Evolutionary conservation across 2,888 invertebrate genomes (phyloP).

Genomic region (Eucera pruinosa): DNA sequence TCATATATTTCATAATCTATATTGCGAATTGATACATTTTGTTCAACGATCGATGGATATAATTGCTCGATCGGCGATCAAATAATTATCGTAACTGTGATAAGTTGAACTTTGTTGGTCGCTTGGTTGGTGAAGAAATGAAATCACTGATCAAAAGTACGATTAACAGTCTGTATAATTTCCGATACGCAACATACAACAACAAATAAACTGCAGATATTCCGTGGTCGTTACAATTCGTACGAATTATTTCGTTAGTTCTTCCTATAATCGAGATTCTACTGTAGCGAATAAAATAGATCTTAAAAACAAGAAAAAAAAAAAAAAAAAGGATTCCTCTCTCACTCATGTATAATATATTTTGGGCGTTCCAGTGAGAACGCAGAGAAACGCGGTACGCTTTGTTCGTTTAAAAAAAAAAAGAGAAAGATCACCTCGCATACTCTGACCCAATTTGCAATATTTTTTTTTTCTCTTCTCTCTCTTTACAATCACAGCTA

Average conservation of each 20-base stretch:
- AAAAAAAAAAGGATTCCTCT: not conserved
- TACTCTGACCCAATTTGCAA: conserved; percentile 36
- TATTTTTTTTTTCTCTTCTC: too few species aligned
- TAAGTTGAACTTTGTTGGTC: not conserved
- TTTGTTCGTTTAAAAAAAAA: conserved; percentile 35
- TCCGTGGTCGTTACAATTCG: conserved; percentile 26
- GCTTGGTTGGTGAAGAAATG: conserved; percentile 26
- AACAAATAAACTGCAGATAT: conserved; percentile 31
- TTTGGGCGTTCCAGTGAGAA: conserved; percentile 18
- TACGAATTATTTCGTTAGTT: conserved; percentile 7
- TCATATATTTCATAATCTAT: not conserved
- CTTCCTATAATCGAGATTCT: conserved; percentile 47
- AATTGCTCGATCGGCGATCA: too few species aligned
- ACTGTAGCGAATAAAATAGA: conserved; percentile 37
- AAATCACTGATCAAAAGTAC: conserved; percentile 19
- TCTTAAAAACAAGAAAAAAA: conserved; percentile 2
- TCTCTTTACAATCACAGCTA: conserved; percentile 63
- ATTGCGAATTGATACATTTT: not conserved
- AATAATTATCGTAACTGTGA: too few species aligned
- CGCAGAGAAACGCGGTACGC: conserved; percentile 7
- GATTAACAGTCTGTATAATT: conserved; percentile 51
- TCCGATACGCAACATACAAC: conserved; percentile 49
- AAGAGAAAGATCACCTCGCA: conserved; percentile 32
- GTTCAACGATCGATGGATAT: too few species aligned
- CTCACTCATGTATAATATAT: conserved; percentile 32